Evolutionary conservation across 1,140 invertebrate species (phyloP).

Genomic region (Heliconius eleuchia): DNA sequence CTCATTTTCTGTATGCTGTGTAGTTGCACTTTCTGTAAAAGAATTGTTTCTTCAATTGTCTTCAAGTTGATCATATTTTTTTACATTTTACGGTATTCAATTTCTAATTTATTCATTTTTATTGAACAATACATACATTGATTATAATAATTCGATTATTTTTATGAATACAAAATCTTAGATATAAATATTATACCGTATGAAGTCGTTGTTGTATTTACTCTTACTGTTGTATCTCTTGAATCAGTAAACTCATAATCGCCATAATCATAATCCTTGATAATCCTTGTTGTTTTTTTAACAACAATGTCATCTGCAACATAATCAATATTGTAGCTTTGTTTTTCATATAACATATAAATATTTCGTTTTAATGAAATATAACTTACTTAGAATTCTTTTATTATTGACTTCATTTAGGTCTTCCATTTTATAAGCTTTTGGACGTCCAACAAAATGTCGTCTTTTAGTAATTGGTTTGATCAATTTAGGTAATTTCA

Average conservation of each 20-base stretch:
- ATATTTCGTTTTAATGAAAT: slow-evolving; percentile 23
- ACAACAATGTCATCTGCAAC: slow-evolving; percentile 57
- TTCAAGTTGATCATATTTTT: not conserved
- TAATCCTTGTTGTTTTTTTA: slow-evolving; percentile 34
- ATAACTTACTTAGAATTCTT: slow-evolving; percentile 50
- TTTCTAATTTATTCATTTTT: not conserved
- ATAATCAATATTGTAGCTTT: slow-evolving; percentile 39
- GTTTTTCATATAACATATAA: slow-evolving; percentile 24
- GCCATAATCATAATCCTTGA: slow-evolving; percentile 42
- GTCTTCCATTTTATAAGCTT: slow-evolving; percentile 62
- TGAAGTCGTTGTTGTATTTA: not conserved
- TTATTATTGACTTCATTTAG: slow-evolving; percentile 41
- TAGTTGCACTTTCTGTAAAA: not conserved
- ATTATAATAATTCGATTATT: too few species aligned
- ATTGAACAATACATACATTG: not conserved
- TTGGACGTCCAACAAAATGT: slow-evolving; percentile 56
- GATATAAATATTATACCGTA: not conserved
- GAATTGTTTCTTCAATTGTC: not conserved
- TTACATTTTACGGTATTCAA: not conserved
- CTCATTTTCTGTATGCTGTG: not conserved
- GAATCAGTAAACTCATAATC: slow-evolving; percentile 48
- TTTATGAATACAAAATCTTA: not conserved
- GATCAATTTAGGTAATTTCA: not conserved
- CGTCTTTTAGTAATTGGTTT: slow-evolving; percentile 39
- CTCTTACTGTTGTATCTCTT: slow-evolving; percentile 16